Base-by-base conservation (phyloP, 2,888 invertebrate genomes). In the Hecatera dysodea region DNA sequence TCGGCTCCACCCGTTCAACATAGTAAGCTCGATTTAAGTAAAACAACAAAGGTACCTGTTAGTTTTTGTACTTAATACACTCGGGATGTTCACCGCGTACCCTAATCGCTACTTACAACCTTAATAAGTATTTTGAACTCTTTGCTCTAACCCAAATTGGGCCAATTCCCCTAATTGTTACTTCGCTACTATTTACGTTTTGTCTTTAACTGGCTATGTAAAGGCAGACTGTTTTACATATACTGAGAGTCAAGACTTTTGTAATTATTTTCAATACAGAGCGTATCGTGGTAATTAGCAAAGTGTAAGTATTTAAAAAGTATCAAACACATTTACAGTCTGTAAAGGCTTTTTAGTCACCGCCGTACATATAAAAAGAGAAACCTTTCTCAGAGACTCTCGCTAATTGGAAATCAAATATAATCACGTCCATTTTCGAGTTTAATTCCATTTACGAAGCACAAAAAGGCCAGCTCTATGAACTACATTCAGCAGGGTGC, bases 121-220 rank as follows among this genome's bases (percentile, higher is more conserved):
- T 80, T 82, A 83, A 83, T 83, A 83, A 83, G 84, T 83, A 83
- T 83, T 83, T 78, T 78, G 82, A 80, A 82, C 84, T 81, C 82
- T 83, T 81, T 80, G 83, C 67, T 78, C 72, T 78, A 83, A 80
- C 84, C 77, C 75, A 74, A 82, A 83, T 72, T 82, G 84, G 67
- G 65, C 64, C 74, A 78, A 80, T 83, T 83, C 60, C 67, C 33
- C 72, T 81, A 83, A 83, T 83, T 83, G 83, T 83, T 77, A 72
- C 76, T 81, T 63, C 57, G 68, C 39, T 75, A 52, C 52, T 79
- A 66, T 81, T 83, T 79, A 76, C 74, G 67, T 78, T 82, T 83
- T 53, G 81, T 79, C 76, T 83, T 81, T 76, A 79, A 72, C 67
- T 44, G 59, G 57, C 44, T 75, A 67, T 67, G 52, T 74, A 75